Conservation (phyloP, 2,888 invertebrate genomes). For the Ptychoptera contaminata region DNA sequence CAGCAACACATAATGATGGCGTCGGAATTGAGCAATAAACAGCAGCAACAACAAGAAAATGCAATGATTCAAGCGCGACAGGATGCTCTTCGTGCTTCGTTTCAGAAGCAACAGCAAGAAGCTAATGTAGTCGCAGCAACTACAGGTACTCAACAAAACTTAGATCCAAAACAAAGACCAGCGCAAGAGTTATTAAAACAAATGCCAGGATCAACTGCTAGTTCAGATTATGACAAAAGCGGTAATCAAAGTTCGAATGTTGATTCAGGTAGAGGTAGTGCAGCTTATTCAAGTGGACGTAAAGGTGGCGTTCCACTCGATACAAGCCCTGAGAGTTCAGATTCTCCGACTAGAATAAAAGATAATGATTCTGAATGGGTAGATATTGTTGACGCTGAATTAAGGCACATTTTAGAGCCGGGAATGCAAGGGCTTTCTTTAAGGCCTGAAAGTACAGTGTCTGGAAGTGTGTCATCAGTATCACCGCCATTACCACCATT, state of each 20-base stretch:
- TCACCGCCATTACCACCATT: slow-evolving; percentile 65
- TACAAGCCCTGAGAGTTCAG: slow-evolving; percentile 41
- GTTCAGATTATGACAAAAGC: slow-evolving; percentile 61
- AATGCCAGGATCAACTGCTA: slow-evolving; percentile 41
- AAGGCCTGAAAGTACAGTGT: slow-evolving; percentile 43
- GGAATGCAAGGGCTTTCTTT: slow-evolving; percentile 47
- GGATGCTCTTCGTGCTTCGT: slow-evolving; percentile 11
- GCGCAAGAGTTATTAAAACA: slow-evolving; percentile 17
- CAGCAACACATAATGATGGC: neutral
- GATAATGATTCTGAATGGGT: slow-evolving; percentile 64
- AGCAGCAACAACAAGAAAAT: slow-evolving; percentile 6
- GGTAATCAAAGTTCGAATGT: slow-evolving; percentile 61
- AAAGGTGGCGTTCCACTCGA: slow-evolving; percentile 35
- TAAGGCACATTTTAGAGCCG: slow-evolving; percentile 61
- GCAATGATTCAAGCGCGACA: slow-evolving; percentile 19
- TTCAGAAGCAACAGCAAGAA: slow-evolving; percentile 11
- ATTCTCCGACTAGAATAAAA: slow-evolving; percentile 28
- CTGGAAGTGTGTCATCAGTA: slow-evolving; percentile 52
- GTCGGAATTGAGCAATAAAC: neutral
- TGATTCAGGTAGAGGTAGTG: slow-evolving; percentile 67
- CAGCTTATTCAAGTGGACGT: slow-evolving; percentile 60
- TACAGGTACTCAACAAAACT: slow-evolving; percentile 34
- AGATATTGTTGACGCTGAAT: slow-evolving; percentile 63
- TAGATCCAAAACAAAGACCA: slow-evolving; percentile 15
- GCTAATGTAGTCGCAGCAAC: slow-evolving; percentile 28